Conservation (phyloP, 2,888 invertebrate species). For the Nemotelus nigrinus region DNA sequence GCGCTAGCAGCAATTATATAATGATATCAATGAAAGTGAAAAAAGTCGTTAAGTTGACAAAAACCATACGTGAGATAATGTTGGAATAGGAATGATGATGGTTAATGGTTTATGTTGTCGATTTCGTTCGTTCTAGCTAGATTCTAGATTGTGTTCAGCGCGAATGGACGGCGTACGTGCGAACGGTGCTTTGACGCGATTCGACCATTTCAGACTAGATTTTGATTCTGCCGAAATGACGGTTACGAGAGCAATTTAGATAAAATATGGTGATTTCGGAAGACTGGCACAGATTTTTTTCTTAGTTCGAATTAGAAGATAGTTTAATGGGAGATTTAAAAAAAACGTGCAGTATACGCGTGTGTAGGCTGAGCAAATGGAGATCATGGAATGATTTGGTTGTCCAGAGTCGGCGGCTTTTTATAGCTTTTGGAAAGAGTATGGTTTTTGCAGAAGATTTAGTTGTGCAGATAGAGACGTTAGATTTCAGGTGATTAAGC, state of each 20-base stretch:
- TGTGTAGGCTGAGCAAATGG: neutral
- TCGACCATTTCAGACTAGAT: neutral
- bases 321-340: neutral
- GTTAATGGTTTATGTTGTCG: neutral
- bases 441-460: too few relatives aligned
- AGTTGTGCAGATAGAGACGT: too few relatives aligned
- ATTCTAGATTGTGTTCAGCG: neutral
- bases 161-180: neutral
- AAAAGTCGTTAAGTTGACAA: neutral
- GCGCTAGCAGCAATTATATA: constrained; percentile 2
- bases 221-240: constrained; percentile 20
- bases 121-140: constrained; percentile 14
- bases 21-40: constrained; percentile 25
- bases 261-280: neutral
- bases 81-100: neutral
- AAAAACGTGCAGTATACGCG: too few relatives aligned
- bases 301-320: neutral
- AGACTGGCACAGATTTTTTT: neutral
- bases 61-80: constrained; percentile 23
- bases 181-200: neutral
- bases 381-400: constrained; percentile 30
- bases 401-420: neutral
- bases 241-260: neutral
- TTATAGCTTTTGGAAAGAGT: neutral
- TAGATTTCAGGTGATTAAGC: too few relatives aligned